These are phyloP conservation scores for Alloplasta piceator DNA, from an alignment of 2,888 invertebrate species.

Conservation along the genomic window DNA sequence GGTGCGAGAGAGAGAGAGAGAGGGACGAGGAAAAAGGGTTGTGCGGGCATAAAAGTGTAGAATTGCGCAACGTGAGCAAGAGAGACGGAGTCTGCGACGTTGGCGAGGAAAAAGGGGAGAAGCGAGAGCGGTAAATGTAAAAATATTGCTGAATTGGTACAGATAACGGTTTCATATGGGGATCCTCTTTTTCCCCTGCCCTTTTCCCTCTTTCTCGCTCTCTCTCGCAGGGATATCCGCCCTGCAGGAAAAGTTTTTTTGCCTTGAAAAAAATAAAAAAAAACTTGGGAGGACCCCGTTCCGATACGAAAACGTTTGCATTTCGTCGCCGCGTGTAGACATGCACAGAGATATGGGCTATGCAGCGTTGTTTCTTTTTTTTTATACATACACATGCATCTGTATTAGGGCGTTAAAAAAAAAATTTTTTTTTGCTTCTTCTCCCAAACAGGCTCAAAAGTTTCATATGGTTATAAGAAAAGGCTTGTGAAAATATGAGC, in stretches of 20 bases:
- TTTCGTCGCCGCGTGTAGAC: conserved; percentile 69
- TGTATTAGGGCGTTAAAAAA: too few relatives aligned
- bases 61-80: too few relatives aligned
- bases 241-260: conserved; percentile 66
- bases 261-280: conserved; percentile 77
- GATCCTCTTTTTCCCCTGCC: conserved; percentile 44
- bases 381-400: background rate
- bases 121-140: conserved; percentile 76
- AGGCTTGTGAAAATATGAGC: too few relatives aligned
- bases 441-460: too few relatives aligned
- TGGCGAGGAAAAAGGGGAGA: conserved; percentile 46
- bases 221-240: background rate
- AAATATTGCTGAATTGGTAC: conserved; percentile 81
- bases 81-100: conserved; percentile 3
- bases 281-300: conserved; percentile 73
- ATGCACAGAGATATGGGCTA: too few relatives aligned
- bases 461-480: too few relatives aligned
- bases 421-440: too few relatives aligned
- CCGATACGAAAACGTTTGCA: conserved; percentile 78
- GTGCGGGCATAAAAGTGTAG: background rate
- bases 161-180: conserved; percentile 78
- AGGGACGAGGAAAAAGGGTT: conserved; percentile 5
- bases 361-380: conserved; percentile 12
- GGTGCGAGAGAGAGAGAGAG: conserved; percentile 8
- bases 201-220: conserved; percentile 59